A percentile compares a stretch with the other conserved stretches of the same genome.
These are phyloP conservation scores for Drosophila yakuba DNA, from an alignment of 1,140 invertebrate genomes.

Conservation along the genomic window DNA sequence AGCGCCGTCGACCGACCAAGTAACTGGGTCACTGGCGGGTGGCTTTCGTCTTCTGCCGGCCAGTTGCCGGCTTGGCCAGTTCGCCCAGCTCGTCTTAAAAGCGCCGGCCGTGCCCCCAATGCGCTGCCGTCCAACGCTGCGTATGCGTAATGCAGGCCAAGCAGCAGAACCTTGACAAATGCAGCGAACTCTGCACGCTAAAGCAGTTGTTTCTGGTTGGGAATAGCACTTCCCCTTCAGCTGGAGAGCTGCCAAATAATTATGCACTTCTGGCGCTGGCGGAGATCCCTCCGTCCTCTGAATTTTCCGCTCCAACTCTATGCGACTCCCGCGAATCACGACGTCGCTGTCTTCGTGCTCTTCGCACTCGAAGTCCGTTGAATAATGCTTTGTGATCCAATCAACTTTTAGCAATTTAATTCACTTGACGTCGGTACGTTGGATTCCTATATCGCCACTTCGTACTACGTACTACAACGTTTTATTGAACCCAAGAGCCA, in stretches of 20 bases:
- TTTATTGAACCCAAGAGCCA: conserved; percentile 69
- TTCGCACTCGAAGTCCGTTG: conserved; percentile 54
- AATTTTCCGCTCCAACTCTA: conserved; percentile 37
- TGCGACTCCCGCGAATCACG: conserved; percentile 46
- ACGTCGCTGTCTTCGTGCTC: conserved; percentile 50
- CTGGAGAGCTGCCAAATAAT: conserved; percentile 34
- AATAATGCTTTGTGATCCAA: conserved; percentile 83
- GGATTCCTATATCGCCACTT: conserved; percentile 44
- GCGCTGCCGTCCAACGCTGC: conserved; percentile 28
- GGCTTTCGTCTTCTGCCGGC: conserved; percentile 60
- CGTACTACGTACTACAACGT: conserved; percentile 55
- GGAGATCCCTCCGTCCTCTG: conserved; percentile 8
- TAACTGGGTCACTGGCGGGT: conserved; percentile 72
- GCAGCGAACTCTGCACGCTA: conserved; percentile 1
- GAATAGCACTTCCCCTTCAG: neutral
- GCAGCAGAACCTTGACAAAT: conserved; percentile 58
- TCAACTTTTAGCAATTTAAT: conserved; percentile 80
- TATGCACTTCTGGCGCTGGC: conserved; percentile 25
- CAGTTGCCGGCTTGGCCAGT: conserved; percentile 8
- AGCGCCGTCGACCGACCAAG: conserved; percentile 44
- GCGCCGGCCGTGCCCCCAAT: conserved; percentile 40
- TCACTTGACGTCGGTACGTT: conserved; percentile 67
- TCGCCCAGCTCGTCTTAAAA: conserved; percentile 16
- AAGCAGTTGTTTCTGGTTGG: conserved; percentile 12
- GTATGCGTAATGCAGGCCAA: conserved; percentile 61